phyloP scores from a whole-genome alignment of 1,140 invertebrate species.

The Xylocopa sonorina region DNA sequence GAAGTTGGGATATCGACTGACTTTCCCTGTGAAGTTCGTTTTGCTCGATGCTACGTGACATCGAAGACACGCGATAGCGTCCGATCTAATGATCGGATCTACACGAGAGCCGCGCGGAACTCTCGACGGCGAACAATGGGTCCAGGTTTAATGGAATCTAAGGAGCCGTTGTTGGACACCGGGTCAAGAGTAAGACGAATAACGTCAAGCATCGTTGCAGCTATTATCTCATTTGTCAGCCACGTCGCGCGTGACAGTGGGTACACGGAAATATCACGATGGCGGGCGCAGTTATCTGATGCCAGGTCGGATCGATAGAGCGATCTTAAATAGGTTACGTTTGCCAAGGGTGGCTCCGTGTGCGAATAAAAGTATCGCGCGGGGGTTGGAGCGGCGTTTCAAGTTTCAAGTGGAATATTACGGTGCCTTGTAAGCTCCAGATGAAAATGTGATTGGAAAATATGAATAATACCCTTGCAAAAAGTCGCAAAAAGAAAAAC shows the following conservation, averaged over 20 bases:
- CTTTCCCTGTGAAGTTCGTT: no score
- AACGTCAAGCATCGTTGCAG: constrained; percentile 21
- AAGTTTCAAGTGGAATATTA: background rate
- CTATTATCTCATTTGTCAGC: constrained; percentile 34
- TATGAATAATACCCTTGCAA: no score
- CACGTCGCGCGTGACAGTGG: constrained; percentile 6
- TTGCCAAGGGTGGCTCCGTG: constrained; percentile 3
- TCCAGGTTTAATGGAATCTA: background rate
- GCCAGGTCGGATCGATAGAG: constrained; percentile 11
- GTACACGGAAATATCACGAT: constrained; percentile 28
- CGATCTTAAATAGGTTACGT: constrained; percentile 31
- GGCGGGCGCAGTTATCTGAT: constrained; percentile 31
- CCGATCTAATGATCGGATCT: background rate
- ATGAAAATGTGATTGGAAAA: no score
- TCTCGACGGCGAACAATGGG: background rate
- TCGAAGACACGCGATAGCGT: no score
- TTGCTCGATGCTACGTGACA: no score
- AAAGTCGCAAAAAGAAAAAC: no score
- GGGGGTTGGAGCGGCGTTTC: background rate
- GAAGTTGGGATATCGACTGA: no score
- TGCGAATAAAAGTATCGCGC: background rate
- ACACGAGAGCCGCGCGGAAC: background rate
- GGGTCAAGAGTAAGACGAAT: constrained; percentile 31
- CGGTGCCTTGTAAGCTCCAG: background rate
- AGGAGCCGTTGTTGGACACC: background rate